These are phyloP conservation scores for Hylaeus volcanicus DNA, from an alignment of 1,140 invertebrate species.

Conservation along the genomic window DNA sequence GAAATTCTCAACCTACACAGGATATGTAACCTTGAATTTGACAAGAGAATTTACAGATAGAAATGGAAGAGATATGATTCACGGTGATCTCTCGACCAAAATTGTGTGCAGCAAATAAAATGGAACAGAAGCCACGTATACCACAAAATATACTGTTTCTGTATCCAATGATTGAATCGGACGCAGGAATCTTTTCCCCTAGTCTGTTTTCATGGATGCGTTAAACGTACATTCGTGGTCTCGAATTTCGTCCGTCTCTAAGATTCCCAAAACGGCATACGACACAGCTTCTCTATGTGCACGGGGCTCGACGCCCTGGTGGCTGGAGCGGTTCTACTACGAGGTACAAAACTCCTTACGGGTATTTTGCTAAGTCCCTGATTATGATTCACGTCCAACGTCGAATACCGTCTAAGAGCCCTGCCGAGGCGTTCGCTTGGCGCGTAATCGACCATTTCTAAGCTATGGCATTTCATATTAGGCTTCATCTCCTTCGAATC, in stretches of 20 bases:
- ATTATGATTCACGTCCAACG: constrained; percentile 78
- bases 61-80: neutral
- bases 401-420: constrained; percentile 70
- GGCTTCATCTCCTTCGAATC: constrained; percentile 69
- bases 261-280: constrained; percentile 70
- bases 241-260: constrained; percentile 37
- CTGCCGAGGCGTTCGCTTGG: constrained; percentile 47
- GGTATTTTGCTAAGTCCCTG: constrained; percentile 77
- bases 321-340: constrained; percentile 76
- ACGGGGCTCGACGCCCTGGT: constrained; percentile 76
- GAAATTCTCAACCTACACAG: neutral
- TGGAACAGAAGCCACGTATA: neutral
- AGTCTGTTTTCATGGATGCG: neutral
- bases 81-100: neutral
- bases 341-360: constrained; percentile 68
- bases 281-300: constrained; percentile 75
- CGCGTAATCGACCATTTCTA: constrained; percentile 69
- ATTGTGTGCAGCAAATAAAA: neutral
- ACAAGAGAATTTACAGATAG: neutral
- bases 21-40: neutral
- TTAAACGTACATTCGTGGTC: neutral
- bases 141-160: neutral
- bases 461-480: constrained; percentile 72
- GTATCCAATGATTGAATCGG: neutral
- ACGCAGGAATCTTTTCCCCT: constrained; percentile 34